Conservation (phyloP, 2,888 invertebrate species). For the Xylophagus ater region DNA sequence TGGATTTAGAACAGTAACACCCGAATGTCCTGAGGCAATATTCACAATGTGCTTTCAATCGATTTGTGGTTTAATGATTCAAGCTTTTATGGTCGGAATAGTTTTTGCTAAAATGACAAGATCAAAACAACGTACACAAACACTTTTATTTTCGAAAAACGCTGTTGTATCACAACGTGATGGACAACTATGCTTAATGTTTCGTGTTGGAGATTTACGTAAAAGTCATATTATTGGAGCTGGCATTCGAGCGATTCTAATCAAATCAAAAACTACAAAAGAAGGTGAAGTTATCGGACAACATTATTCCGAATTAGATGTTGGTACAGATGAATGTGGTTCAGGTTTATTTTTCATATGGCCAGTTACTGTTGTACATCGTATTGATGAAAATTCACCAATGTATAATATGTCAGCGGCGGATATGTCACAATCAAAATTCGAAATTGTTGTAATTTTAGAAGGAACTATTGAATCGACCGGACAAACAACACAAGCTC, state of each 20-base stretch:
- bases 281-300: conserved; percentile 71
- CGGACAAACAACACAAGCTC: conserved; percentile 68
- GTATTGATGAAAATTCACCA: conserved; percentile 76
- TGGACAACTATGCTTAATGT: conserved; percentile 74
- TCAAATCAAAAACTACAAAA: conserved; percentile 66
- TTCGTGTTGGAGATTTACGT: conserved; percentile 89
- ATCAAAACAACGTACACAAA: conserved; percentile 88
- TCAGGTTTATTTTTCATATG: conserved; percentile 89
- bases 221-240: conserved; percentile 92
- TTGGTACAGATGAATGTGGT: conserved; percentile 72
- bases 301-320: conserved; percentile 68
- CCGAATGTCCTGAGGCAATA: conserved; percentile 88
- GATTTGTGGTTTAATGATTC: conserved; percentile 81
- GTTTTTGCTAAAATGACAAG: conserved; percentile 93
- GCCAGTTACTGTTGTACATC: conserved; percentile 89
- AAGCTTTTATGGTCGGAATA: conserved; percentile 67
- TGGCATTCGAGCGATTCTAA: conserved; percentile 71
- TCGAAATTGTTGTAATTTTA: conserved; percentile 77
- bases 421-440: conserved; percentile 69
- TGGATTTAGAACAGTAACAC: conserved; percentile 69
- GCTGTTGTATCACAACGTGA: conserved; percentile 82
- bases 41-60: conserved; percentile 93
- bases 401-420: conserved; percentile 81
- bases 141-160: conserved; percentile 81
- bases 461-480: conserved; percentile 88